Conservation (phyloP, 2,113 vertebrate genomes). For the Scomber japonicus region DNA sequence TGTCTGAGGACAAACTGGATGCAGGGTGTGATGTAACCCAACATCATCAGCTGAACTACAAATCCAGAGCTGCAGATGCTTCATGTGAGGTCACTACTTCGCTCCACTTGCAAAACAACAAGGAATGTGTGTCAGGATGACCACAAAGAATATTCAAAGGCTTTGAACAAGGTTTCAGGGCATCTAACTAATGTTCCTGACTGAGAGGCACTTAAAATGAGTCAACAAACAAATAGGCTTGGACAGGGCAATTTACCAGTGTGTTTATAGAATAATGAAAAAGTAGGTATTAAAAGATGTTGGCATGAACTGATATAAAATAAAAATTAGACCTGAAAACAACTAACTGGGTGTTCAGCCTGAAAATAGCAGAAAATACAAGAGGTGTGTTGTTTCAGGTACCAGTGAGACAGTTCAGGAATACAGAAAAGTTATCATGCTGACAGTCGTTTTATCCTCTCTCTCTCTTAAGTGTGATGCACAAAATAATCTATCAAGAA, state of each 20-base stretch:
- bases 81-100: conserved; percentile 62
- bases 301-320: conserved; percentile 4
- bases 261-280: conserved; percentile 20
- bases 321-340: not conserved
- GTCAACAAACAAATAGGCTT: conserved; percentile 7
- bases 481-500: too few relatives aligned
- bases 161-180: conserved; percentile 25
- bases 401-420: too few relatives aligned
- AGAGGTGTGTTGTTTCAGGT: not conserved
- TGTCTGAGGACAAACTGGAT: conserved; percentile 53
- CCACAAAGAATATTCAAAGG: conserved; percentile 67
- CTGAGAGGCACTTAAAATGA: conserved; percentile 15
- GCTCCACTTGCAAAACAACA: conserved; percentile 60
- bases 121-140: conserved; percentile 59
- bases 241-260: not conserved
- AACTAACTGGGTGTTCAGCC: not conserved
- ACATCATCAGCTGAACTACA: conserved; percentile 51
- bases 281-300: conserved; percentile 6
- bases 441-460: too few relatives aligned
- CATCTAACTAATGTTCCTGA: conserved; percentile 24
- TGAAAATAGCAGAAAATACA: not conserved
- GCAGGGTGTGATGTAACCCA: conserved; percentile 68
- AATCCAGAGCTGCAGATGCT: conserved; percentile 63
- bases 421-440: too few relatives aligned
- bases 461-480: too few relatives aligned